Conservation (phyloP, 64 coral and sea anemone genomes). For the Orbicella faveolata region DNA sequence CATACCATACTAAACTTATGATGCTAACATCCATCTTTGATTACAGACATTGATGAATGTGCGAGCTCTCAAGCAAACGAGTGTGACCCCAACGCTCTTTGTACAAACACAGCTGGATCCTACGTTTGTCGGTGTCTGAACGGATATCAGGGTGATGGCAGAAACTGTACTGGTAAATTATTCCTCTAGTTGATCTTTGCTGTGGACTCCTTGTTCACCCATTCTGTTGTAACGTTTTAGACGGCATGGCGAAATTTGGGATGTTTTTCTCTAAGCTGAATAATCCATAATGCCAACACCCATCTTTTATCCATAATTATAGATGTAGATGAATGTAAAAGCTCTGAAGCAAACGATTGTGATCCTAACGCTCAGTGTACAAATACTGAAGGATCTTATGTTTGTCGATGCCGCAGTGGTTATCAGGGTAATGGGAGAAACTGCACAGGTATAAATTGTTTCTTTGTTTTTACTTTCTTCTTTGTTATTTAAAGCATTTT, state of each 20-base stretch:
- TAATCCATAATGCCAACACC: too few species aligned
- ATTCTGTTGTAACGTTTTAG: too few species aligned
- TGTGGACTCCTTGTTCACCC: too few species aligned
- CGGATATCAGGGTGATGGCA: conserved; percentile 8
- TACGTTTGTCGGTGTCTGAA: not conserved
- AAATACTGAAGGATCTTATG: not conserved
- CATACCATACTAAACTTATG: too few species aligned
- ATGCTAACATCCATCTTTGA: too few species aligned
- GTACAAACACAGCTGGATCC: conserved; percentile 7
- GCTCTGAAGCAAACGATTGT: not conserved
- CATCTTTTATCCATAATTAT: not conserved
- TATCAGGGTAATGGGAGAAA: not conserved
- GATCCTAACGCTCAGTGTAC: not conserved
- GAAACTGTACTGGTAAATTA: not conserved
- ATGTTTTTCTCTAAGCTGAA: too few species aligned
- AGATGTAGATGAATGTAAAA: conserved; percentile 11
- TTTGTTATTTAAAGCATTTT: not conserved
- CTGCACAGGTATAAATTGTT: not conserved
- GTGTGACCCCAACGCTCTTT: not conserved
- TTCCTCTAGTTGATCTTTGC: too few species aligned
- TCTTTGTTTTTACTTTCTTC: not conserved
- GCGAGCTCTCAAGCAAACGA: not conserved
- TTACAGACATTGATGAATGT: conserved; percentile 12
- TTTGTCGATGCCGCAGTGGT: not conserved
- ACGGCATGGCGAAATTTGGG: too few species aligned